A percentile compares a stretch with the other conserved stretches of the same genome.
phyloP scores from a whole-genome alignment of 2,113 vertebrate genomes.

The Dicentrarchus labrax region DNA sequence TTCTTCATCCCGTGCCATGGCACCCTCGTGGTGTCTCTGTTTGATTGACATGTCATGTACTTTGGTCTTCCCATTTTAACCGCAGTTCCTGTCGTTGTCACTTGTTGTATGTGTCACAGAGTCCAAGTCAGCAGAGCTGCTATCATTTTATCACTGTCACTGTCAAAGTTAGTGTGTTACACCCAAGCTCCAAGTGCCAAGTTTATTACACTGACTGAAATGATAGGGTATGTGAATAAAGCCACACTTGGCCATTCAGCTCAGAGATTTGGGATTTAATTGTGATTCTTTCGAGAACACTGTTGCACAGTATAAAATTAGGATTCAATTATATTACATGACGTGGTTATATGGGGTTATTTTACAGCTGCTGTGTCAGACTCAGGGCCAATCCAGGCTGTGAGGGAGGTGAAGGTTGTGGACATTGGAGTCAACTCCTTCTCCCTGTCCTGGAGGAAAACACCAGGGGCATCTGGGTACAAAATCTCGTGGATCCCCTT shows the following conservation, averaged over 20 bases:
- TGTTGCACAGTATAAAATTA: background rate
- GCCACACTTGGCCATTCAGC: background rate
- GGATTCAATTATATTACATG: background rate
- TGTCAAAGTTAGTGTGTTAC: slow-evolving; percentile 37
- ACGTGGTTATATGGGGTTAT: slow-evolving; percentile 16
- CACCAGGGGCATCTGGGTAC: slow-evolving; percentile 84
- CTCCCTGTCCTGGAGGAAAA: slow-evolving; percentile 87
- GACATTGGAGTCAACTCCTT: slow-evolving; percentile 83
- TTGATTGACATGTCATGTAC: slow-evolving; percentile 77
- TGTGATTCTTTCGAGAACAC: background rate
- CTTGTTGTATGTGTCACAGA: slow-evolving; percentile 44
- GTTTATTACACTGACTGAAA: slow-evolving; percentile 36
- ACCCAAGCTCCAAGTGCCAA: background rate
- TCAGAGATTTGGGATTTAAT: background rate
- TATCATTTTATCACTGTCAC: slow-evolving; percentile 59
- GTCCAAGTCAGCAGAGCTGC: slow-evolving; percentile 49
- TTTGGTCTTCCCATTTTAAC: slow-evolving; percentile 77
- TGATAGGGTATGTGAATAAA: slow-evolving; percentile 17
- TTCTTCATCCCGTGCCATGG: slow-evolving; percentile 49
- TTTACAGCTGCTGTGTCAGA: slow-evolving; percentile 75
- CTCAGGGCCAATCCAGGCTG: slow-evolving; percentile 74
- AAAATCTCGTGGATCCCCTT: slow-evolving; percentile 88
- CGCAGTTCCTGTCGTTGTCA: slow-evolving; percentile 63
- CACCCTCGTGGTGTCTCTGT: slow-evolving; percentile 29
- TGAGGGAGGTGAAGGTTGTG: slow-evolving; percentile 85